These are phyloP conservation scores for Bubo scandiacus DNA, from an alignment of 2,113 vertebrate genomes.

Conservation along the genomic window DNA sequence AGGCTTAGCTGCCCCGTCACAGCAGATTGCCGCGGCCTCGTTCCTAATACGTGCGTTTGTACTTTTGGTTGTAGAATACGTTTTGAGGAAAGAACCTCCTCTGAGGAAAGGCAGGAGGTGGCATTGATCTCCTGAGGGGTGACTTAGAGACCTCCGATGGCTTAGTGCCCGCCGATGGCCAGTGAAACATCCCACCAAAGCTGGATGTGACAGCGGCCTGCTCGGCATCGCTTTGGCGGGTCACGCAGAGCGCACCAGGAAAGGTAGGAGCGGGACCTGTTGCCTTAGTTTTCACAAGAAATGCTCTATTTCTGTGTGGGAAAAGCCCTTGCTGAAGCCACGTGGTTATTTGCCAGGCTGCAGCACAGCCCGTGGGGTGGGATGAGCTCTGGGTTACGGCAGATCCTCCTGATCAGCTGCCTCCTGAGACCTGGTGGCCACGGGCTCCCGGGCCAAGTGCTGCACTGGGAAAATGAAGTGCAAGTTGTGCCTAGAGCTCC, in stretches of 20 bases:
- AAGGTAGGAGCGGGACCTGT: neutral
- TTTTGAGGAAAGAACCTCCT: neutral
- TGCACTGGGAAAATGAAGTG: too few species aligned
- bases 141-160: too few species aligned
- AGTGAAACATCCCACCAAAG: too few species aligned
- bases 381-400: fast-evolving
- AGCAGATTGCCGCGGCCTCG: neutral
- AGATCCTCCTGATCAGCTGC: fast-evolving
- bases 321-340: neutral
- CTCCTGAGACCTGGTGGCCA: fast-evolving
- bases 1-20: conserved; percentile 13
- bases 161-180: neutral
- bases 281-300: neutral
- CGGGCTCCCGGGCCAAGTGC: neutral
- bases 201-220: fast-evolving
- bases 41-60: neutral
- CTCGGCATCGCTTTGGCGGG: fast-evolving
- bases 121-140: neutral
- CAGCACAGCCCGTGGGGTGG: neutral
- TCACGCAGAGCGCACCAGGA: neutral
- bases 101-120: neutral
- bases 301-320: fast-evolving
- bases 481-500: neutral
- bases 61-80: neutral
- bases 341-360: fast-evolving